These are phyloP conservation scores for Clivina fossor DNA, from an alignment of 2,888 invertebrate species.

Conservation along the genomic window DNA sequence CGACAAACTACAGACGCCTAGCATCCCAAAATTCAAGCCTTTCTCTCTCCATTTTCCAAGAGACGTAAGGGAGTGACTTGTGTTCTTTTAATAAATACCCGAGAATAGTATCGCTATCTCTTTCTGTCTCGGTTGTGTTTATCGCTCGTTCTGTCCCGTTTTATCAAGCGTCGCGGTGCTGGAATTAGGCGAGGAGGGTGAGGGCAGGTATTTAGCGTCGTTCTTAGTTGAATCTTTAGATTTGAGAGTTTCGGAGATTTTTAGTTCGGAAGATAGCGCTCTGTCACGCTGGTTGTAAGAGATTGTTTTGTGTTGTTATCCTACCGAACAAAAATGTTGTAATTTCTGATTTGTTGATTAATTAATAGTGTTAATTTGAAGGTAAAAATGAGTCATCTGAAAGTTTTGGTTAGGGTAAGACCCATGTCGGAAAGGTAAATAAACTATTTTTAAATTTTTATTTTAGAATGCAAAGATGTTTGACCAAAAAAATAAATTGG, in stretches of 20 bases:
- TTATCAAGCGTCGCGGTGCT: too few species aligned
- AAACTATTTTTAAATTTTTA: constrained; percentile 25
- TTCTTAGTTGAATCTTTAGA: too few species aligned
- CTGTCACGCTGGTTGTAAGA: too few species aligned
- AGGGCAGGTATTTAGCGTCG: too few species aligned
- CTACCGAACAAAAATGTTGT: too few species aligned
- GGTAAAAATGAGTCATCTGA: constrained; percentile 61
- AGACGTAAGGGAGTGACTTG: neutral
- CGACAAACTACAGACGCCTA: too few species aligned
- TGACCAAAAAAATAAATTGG: too few species aligned
- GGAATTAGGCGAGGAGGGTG: too few species aligned
- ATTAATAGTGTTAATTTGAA: neutral
- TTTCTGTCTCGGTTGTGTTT: constrained; percentile 1
- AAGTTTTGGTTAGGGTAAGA: constrained; percentile 65
- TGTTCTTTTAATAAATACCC: constrained; percentile 32
- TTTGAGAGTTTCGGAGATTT: too few species aligned
- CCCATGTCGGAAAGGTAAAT: constrained; percentile 66
- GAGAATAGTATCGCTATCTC: neutral
- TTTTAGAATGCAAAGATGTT: constrained; percentile 18
- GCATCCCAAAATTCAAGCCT: too few species aligned
- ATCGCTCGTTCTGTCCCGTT: neutral
- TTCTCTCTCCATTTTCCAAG: constrained; percentile 1
- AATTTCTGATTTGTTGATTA: neutral
- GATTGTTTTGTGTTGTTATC: too few species aligned
- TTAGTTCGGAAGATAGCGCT: too few species aligned